Evolutionary conservation across 2,888 invertebrate genomes (phyloP), one percentile per base, ranked within the genome.

Genomic region (Lycia hirtaria): DNA sequence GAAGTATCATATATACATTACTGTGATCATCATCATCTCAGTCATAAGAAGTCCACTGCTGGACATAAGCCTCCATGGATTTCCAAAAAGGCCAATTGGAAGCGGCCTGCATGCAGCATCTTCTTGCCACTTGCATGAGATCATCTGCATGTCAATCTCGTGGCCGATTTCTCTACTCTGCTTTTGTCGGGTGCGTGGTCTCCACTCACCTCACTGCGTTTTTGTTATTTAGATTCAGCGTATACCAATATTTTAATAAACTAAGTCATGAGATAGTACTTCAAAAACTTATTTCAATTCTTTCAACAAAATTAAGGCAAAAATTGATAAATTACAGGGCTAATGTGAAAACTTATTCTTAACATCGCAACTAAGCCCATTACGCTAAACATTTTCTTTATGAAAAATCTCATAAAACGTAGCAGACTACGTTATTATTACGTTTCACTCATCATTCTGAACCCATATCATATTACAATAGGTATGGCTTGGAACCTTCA

Each of bases 381-480:
- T 58, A 57, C 43, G 52, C 35, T 24, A 43, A 51, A 51, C 51
- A 56, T 53, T 59, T 59, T 49, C 57, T 41, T 58, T 56, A 56
- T 60, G 57, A 58, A 62, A 59, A 62, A 58, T 64, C 44, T 61
- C 56, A 64, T 61, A 60, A 59, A 54, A 48, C 30, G 47, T 3
- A 44, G 5, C 56, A 32, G 28, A 17, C n/a, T n/a, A n/a, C n/a
- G n/a, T n/a, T n/a, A n/a, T n/a, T 33, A 53, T 44, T 44, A 45
- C 53, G 50, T 49, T 45, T 49, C 43, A 50, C 48, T 55, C 49
- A 32, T 50, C 50, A 22, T 54, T 43, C 32, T 12, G 40, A 64
- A 75, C 74, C 78, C 73, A 65, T 59, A 63, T 77, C 75, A 75
- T 64, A 38, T 7, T 60, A 58, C 55, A 56, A 61, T 64, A 63